These are phyloP conservation scores for Ceriagrion tenellum DNA, from an alignment of 2,888 invertebrate species.

Conservation along the genomic window DNA sequence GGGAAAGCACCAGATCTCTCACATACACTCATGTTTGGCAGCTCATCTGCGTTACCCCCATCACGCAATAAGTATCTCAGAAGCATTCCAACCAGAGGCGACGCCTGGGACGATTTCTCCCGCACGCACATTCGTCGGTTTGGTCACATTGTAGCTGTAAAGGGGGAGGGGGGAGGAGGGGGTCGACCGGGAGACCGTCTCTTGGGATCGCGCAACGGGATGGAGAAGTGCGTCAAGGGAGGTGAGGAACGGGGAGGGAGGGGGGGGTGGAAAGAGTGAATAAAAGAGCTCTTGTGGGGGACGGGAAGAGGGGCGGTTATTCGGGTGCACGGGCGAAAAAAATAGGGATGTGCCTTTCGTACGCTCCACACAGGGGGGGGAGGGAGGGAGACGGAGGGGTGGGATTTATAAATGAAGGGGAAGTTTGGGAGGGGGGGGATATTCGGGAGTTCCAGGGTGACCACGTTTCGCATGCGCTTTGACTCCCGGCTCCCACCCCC, in stretches of 20 bases:
- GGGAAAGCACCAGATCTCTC: too few species aligned
- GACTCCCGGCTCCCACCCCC: too few species aligned
- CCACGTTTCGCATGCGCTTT: conserved; percentile 48
- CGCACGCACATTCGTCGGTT: neutral
- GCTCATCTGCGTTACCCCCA: too few species aligned
- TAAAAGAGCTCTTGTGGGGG: neutral
- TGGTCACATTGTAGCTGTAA: conserved; percentile 21
- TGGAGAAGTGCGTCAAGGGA: too few species aligned
- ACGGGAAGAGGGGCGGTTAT: neutral
- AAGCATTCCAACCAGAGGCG: too few species aligned
- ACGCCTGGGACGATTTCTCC: too few species aligned
- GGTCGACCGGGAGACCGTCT: too few species aligned
- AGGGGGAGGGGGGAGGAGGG: neutral
- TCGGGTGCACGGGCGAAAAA: neutral
- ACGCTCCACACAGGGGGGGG: neutral
- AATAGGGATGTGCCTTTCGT: neutral
- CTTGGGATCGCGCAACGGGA: neutral
- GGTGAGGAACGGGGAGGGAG: neutral
- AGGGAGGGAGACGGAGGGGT: neutral
- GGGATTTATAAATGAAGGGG: neutral
- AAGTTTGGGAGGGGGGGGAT: too few species aligned
- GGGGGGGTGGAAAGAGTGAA: neutral
- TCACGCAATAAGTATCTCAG: too few species aligned
- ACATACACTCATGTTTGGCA: too few species aligned
- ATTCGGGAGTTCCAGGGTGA: conserved; percentile 21